Evolutionary conservation across 2,797 vertebrate genomes (phyloP).

Genomic region (Sarcophilus harrisii): DNA sequence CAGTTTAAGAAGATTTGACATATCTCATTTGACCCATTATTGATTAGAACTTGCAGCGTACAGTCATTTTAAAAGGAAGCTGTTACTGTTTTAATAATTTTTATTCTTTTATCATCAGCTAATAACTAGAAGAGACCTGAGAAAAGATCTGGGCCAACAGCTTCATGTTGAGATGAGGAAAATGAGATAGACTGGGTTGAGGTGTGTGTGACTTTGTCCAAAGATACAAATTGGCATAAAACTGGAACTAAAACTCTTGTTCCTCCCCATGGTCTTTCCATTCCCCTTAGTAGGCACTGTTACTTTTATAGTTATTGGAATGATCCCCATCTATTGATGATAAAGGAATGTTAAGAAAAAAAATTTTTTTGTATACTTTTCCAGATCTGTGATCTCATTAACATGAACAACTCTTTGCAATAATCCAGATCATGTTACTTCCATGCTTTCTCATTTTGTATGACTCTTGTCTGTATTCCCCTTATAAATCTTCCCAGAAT

Average conservation of each 20-base stretch:
- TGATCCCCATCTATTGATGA: neutral
- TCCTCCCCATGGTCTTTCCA: neutral
- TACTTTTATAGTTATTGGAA: neutral
- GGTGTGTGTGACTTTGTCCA: neutral
- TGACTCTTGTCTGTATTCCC: neutral
- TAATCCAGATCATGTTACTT: neutral
- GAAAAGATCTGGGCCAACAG: neutral
- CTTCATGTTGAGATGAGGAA: neutral
- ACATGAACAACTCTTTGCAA: neutral
- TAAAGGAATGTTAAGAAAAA: neutral
- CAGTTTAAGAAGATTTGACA: too few species aligned
- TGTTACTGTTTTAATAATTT: neutral
- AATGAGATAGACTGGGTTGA: neutral
- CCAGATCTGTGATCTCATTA: neutral
- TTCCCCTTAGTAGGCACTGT: neutral
- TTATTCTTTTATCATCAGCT: neutral
- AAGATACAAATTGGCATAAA: neutral
- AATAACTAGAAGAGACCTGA: neutral
- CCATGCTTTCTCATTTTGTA: neutral
- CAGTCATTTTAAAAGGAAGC: neutral
- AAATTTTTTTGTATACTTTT: neutral
- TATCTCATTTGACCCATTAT: neutral
- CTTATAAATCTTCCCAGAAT: neutral
- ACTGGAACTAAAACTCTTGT: neutral
- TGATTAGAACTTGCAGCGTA: neutral